A percentile compares a stretch with the other conserved stretches of the same genome.
Evolutionary conservation across 2,888 invertebrate genomes (phyloP).

Genomic region (Saturnia japonica): DNA sequence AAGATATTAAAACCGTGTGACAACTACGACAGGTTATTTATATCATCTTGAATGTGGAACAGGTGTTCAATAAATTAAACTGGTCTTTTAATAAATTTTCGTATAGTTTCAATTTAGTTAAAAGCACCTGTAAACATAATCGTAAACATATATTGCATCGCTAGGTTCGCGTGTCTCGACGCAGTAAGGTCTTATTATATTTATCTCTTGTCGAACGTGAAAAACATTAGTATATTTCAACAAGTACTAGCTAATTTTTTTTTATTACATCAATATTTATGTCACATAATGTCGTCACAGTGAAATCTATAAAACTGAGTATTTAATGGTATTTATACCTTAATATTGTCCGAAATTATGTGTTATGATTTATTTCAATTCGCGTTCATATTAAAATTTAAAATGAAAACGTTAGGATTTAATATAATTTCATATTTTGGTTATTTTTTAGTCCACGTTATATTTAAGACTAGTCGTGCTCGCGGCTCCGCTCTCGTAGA

Average conservation of each 20-base stretch:
- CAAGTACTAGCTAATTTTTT: background rate
- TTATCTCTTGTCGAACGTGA: background rate
- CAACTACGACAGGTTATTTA: background rate
- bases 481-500: too few species aligned
- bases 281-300: too few species aligned
- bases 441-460: too few species aligned
- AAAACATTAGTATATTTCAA: background rate
- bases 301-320: too few species aligned
- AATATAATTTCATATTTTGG: too few species aligned
- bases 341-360: too few species aligned
- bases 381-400: too few species aligned
- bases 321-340: too few species aligned
- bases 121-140: slow-evolving; percentile 1
- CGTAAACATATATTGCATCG: background rate
- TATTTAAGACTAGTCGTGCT: too few species aligned
- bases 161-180: background rate
- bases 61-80: background rate
- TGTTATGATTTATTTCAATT: too few species aligned
- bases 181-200: background rate
- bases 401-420: too few species aligned
- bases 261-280: background rate
- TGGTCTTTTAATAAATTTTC: background rate
- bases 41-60: background rate
- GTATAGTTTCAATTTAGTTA: slow-evolving; percentile 11
- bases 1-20: background rate